Evolutionary conservation across 2,888 invertebrate genomes (phyloP), one percentile per base, ranked within the genome.

Genomic region (Nymphalis polychloros): DNA sequence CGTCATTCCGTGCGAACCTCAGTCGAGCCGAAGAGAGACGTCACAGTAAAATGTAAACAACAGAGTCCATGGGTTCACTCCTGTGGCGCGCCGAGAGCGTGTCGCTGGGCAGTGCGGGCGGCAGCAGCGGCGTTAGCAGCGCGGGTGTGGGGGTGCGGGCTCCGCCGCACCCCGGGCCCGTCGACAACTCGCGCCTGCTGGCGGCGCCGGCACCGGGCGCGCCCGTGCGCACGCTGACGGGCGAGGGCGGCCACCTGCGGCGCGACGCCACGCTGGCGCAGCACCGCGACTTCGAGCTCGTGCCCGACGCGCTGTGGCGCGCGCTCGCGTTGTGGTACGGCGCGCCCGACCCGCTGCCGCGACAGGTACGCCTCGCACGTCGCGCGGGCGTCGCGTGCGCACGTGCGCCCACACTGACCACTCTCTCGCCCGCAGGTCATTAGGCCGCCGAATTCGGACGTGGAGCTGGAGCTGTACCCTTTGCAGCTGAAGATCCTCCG

Each of bases 271-370:
- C 96, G 50, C 89, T 97, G 68, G 94, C 94, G n/a, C 95, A 96
- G 82, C 95, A 95, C 75, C 93, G 96, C 69, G 97, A 98, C 93
- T 98, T 97, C 90, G 96, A 97, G 89, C 91, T 97, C 59, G 94
- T 98, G 62, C 97, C 97, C 1, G 97, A 97, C 81, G 95, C 96
- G 57, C 90, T 98, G 75, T 98, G 98, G 98, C 95, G 96, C 72
- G 97, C 97, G 1, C 86, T 98, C 17, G 95, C 96, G 71, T 94
- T 95, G 74, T 98, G 98, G 98, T 97, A 97, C 89, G 96, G 96
- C 31, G 95, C 95, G 13, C 96, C 96, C 5, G 88, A 95, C 70
- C 96, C 97, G 7, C 90, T 97, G 73, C 97, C 97, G 0, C 86
- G 97, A 77, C 96, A 96, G 90, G 96, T 41, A 41, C 64, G 35